Evolutionary conservation across 2,888 invertebrate genomes (phyloP), one percentile per base, ranked within the genome.

Genomic region (Gandaritis pyraliata): DNA sequence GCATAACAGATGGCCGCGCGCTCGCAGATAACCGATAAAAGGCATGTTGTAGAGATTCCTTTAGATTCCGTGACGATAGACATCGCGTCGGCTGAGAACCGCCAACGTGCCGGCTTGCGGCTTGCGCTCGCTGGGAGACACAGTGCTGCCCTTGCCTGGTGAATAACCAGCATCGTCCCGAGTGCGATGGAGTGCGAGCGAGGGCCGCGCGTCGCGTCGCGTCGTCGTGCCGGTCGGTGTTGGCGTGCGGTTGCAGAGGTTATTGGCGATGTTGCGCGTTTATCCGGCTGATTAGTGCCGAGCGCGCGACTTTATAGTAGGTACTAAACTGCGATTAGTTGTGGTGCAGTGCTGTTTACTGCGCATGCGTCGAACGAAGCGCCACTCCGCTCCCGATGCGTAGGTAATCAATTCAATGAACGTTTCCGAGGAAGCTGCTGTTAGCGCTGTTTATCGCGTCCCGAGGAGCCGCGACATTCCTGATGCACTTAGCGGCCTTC

Each of bases 341-440:
- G 33, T 33, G 2, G 48, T 41, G 51, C 16, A n/a, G 29, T 12
- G 48, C 33, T 39, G 43, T 50, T 43, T 49, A 33, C 13, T 39
- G 57, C 45, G 43, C 49, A 43, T 36, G 57, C 43, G 50, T 12
- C 45, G 38, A 3, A 6, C 23, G 5, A 10, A 7, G 51, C 38
- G 33, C 16, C 43, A 43, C 12, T 30, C 41, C 46, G 45, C 46
- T 61, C 41, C 36, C 53, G 38, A 49, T 53, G 54, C 48, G 48
- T 49, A 43, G 6, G 6, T 6, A 23, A 54, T 59, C 53, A 49
- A 59, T 59, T 54, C 59, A 54, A 59, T 59, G 18, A 59, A 54
- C 54, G 47, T 61, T 39, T 46, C 16, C n/a, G 52, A 53, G 48
- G 58, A 46, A 29, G 41, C 23, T 18, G 43, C 53, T 36, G 59